These are phyloP conservation scores for Cryptocephalus moraei DNA, from an alignment of 2,888 invertebrate species.

Conservation along the genomic window DNA sequence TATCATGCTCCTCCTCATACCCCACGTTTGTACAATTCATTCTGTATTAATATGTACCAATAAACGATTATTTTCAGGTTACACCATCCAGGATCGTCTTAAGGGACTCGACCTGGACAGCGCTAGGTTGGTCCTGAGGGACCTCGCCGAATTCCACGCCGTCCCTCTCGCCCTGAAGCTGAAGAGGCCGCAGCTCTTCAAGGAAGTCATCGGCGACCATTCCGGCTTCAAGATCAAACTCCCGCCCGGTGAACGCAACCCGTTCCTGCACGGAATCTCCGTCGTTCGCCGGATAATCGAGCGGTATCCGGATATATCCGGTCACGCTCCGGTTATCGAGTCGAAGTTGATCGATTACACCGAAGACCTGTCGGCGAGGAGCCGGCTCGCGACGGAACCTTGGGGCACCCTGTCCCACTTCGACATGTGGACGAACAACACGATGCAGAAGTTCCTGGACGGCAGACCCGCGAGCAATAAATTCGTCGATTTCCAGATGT, in stretches of 20 bases:
- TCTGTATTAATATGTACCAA: too few species aligned
- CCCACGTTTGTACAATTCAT: too few species aligned
- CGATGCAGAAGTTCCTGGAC: conserved; percentile 36
- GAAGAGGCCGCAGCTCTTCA: conserved; percentile 2
- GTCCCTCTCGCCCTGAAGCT: not conserved
- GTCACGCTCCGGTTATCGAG: conserved; percentile 3
- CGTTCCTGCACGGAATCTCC: not conserved
- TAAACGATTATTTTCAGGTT: not conserved
- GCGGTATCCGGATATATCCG: conserved; percentile 5
- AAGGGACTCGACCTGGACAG: not conserved
- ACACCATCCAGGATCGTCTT: not conserved
- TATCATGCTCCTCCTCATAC: too few species aligned
- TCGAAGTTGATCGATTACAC: not conserved
- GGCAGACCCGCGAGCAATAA: conserved; percentile 15
- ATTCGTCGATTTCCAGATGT: conserved; percentile 23
- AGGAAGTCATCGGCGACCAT: conserved; percentile 1
- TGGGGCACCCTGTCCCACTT: conserved; percentile 44
- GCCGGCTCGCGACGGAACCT: conserved; percentile 15
- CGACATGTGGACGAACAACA: conserved; percentile 50
- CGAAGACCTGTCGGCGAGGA: not conserved
- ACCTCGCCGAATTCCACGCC: not conserved
- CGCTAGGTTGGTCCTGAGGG: not conserved
- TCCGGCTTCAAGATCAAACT: not conserved
- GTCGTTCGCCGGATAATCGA: conserved; percentile 4
- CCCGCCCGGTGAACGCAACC: not conserved